Evolutionary conservation across 1,140 invertebrate species (phyloP).

Genomic region (Marisa cornuarietis): DNA sequence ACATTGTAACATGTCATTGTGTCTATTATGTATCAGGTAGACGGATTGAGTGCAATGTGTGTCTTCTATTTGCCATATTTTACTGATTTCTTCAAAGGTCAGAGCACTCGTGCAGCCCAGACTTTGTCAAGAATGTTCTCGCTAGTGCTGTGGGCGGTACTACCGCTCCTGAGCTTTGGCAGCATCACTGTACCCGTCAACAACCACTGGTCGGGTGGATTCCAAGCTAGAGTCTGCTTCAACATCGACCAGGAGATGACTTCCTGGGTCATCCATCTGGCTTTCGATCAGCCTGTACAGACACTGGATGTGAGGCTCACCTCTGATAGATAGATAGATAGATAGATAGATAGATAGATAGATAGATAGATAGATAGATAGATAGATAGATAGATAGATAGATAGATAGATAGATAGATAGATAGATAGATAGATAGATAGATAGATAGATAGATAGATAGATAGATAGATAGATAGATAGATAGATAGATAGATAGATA

Average conservation of each 20-base stretch:
- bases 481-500: neutral
- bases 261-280: conserved; percentile 16
- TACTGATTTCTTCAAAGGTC: no score
- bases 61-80: no score
- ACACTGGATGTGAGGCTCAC: conserved; percentile 12
- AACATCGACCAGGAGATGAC: conserved; percentile 23
- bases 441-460: neutral
- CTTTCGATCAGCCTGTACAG: conserved; percentile 12
- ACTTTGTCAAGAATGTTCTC: no score
- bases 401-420: no score
- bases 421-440: neutral
- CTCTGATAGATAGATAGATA: neutral
- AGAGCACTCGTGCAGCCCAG: no score
- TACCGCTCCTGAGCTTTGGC: neutral
- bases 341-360: neutral
- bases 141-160: neutral
- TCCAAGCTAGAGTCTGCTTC: conserved; percentile 30
- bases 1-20: no score
- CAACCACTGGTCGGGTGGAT: conserved; percentile 37
- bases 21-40: no score
- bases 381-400: neutral
- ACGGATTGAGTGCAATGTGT: no score
- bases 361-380: no score
- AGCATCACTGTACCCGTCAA: conserved; percentile 7
- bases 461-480: neutral